Percentiles rank a stretch among this genome's conserved stretches.
Evolutionary conservation across 1,140 invertebrate species (phyloP).

Genomic region (Halictus rubicundus): DNA sequence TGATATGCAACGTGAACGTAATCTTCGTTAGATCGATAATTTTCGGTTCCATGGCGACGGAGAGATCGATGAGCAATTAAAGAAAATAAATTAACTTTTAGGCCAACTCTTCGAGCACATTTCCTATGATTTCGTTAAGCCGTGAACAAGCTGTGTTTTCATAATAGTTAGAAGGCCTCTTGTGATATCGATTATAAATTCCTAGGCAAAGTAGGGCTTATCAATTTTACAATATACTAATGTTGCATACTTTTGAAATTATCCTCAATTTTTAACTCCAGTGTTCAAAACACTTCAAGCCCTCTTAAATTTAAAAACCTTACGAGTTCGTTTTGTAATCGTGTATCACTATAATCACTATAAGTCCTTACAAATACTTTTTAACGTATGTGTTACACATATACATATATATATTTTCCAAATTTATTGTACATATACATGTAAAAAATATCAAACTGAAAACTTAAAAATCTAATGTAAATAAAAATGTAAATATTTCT

Average conservation of each 20-base stretch:
- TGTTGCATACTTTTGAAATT: neutral
- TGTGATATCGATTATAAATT: no score
- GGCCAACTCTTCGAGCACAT: neutral
- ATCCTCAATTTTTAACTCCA: no score
- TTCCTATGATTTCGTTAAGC: no score
- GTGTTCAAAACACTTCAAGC: no score
- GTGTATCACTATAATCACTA: no score
- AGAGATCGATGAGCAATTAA: neutral
- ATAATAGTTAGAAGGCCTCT: neutral
- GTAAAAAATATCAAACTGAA: constrained; percentile 5
- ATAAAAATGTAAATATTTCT: constrained; percentile 13
- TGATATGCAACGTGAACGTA: no score
- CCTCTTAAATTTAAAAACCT: no score
- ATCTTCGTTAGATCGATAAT: constrained; percentile 31
- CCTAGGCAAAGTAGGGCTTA: neutral
- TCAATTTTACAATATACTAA: neutral
- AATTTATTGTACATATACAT: constrained; percentile 5
- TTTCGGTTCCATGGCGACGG: neutral
- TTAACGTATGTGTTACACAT: neutral
- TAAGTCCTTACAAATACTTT: neutral
- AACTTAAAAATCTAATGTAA: constrained; percentile 20
- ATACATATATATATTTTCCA: neutral
- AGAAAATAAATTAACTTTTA: neutral
- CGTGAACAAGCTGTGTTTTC: neutral
- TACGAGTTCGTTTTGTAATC: no score